Base-by-base conservation (phyloP, 1,140 invertebrate species). In the Drusus annulatus region DNA sequence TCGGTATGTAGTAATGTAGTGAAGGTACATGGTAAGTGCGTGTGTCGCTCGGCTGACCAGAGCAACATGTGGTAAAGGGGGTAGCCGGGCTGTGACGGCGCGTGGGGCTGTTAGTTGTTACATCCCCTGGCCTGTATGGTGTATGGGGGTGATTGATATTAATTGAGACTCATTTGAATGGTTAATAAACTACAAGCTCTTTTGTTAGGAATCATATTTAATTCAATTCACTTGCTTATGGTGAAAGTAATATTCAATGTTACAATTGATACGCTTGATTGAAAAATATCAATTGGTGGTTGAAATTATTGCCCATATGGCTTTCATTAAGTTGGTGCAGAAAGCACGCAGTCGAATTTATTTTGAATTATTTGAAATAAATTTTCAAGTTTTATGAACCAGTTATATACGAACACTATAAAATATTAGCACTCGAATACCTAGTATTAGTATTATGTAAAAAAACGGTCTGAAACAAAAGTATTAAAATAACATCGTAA, bases 21-120 rank as follows among this genome's bases (percentile, higher is more conserved):
- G 36, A 13, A 45, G 8, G 10, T 45, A 13, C 10, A 45, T 8
- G 36, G 36, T 45, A 10, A 45, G 36, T 45, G 36, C 36, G 36
- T 21, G 19, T n/a, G 54, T 21, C 36, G 31, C 65, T 50, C 36
- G 16, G 36, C 1, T 69, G 65, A 52, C 51, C 76, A 25, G 51
- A 50, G 76, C 76, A 78, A 78, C 76, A 78, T 78, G 76, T 78
- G 76, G 76, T 52, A 17, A 51, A 62, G 76, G 52, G 51, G 63
- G 62, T 78, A 17, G 63, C 7, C 36, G 21, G 51, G 50, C 17
- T 74, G 69, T 74, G 69, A 74, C 69, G 76, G 19, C 62, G 50
- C 76, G 76, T 62, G 76, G 52, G 76, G 56, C 76, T 25, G 13
- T 51, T 45, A 45, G 10, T 7, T 45, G 36, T 13, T 13, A 17